Conservation (phyloP, 2,113 vertebrate species). For the Gavia stellata region DNA sequence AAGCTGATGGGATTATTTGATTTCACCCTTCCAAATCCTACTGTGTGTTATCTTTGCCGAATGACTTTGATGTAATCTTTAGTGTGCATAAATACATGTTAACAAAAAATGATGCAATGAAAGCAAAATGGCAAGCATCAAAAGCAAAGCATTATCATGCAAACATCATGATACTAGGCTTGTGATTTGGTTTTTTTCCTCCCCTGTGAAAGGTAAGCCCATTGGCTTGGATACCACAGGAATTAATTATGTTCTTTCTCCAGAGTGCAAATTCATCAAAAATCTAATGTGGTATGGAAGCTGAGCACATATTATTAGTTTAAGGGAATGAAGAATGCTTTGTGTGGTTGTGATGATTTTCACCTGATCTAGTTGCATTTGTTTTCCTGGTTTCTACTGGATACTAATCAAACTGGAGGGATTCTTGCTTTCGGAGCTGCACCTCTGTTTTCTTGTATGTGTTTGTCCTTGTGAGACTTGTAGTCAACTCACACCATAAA, state of each 20-base stretch:
- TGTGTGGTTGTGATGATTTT: neutral
- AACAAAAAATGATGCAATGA: slow-evolving; percentile 15
- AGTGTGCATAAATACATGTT: slow-evolving; percentile 59
- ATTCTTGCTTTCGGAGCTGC: neutral
- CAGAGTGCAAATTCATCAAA: neutral
- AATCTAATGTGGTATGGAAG: neutral
- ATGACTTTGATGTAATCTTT: slow-evolving; percentile 57
- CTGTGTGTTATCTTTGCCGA: slow-evolving; percentile 4
- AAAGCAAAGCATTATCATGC: neutral
- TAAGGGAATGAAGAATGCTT: neutral
- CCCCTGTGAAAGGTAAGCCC: neutral
- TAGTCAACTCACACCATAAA: neutral
- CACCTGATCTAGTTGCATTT: neutral
- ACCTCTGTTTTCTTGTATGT: neutral
- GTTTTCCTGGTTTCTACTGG: neutral
- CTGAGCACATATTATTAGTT: neutral
- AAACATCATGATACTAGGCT: neutral
- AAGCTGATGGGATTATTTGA: slow-evolving; percentile 32
- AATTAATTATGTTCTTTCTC: neutral
- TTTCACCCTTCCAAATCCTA: slow-evolving; percentile 32
- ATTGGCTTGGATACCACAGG: neutral
- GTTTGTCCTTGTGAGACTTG: neutral
- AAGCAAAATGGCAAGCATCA: slow-evolving; percentile 19
- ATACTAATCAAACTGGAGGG: neutral
- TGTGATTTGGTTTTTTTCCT: neutral